Base-by-base conservation (phyloP, 2,797 vertebrate species). In the Cuculus canorus region DNA sequence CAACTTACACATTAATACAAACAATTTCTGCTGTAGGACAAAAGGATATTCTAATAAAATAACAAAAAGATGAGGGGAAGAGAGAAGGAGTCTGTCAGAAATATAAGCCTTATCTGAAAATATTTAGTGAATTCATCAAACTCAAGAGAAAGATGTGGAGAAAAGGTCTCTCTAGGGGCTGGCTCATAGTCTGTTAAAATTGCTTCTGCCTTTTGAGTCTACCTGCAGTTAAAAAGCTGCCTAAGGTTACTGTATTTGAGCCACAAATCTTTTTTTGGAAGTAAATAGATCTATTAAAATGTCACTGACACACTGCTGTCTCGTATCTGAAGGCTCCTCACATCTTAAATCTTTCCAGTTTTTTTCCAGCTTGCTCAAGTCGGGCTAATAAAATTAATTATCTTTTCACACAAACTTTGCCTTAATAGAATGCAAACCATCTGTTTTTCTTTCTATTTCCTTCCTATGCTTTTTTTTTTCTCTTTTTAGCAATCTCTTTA, bases 181-280 rank as follows among this genome's bases (percentile, higher is more conserved):
- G 39, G n/a, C 41, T 92, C 53, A 54, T 3, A 39, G 28, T 18
- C 21, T 10, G 7, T 28, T 68, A 59, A 85, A 83, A 81, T 32
- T 48, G 7, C 10, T 81, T 78, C 37, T 72, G 50, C 23, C 25
- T 87, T 76, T 73, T 82, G 19, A 81, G 53, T 9, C 32, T 30
- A 22, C 48, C n/a, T 95, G 69, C 68, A 75, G 63, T 91, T 78
- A 78, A 90, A 80, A 94, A 59, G 63, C 86, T 66, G 60, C 82
- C 61, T 68, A 61, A 83, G 50, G 37, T 90, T 77, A 50, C 61
- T 27, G 27, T 39, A 43, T 52, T 59, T 92, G 69, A 95, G 72
- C 54, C 82, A 61, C 37, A 88, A 75, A 60, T 91, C 93, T 95
- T 93, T 86, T 89, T 87, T 87, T 70, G 80, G 79, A 93, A 96